Conservation (phyloP, 1,140 invertebrate genomes). For the Choristoneura fumiferana region DNA sequence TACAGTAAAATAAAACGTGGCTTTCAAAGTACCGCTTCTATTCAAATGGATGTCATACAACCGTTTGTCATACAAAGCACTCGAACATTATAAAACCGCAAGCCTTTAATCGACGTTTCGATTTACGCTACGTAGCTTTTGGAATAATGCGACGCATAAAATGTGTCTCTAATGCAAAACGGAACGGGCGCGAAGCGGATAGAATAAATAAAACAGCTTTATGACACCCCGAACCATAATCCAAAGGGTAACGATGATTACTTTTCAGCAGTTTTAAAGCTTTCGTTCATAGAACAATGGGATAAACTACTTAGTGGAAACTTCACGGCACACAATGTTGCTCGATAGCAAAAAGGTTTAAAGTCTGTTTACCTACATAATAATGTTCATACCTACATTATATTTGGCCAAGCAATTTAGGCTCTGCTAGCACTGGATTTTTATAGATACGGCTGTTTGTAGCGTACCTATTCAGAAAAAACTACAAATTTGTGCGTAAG, state of each 20-base stretch:
- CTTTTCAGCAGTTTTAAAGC: constrained; percentile 9
- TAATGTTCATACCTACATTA: no score
- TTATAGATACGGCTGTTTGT: no score
- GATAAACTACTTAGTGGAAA: background rate
- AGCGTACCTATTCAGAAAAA: no score
- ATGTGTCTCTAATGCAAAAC: constrained; percentile 11
- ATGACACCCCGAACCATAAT: background rate
- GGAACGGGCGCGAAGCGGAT: background rate
- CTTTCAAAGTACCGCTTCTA: no score
- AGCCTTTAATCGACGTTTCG: constrained; percentile 2
- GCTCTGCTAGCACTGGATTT: no score
- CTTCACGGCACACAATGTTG: no score
- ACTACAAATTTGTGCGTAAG: no score
- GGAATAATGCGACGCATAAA: background rate
- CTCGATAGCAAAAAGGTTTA: no score
- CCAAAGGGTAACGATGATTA: background rate
- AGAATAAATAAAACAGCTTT: constrained; percentile 11
- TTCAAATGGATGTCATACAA: no score
- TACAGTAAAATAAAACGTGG: no score
- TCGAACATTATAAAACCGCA: constrained; percentile 3
- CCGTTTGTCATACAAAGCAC: background rate
- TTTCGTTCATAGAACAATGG: background rate
- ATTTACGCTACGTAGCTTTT: background rate
- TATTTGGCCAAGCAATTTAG: no score
- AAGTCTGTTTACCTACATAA: no score